A percentile compares a stretch with the other conserved stretches of the same genome.
Conservation (phyloP, 2,888 invertebrate species). For the Anagyrus pseudococci region DNA sequence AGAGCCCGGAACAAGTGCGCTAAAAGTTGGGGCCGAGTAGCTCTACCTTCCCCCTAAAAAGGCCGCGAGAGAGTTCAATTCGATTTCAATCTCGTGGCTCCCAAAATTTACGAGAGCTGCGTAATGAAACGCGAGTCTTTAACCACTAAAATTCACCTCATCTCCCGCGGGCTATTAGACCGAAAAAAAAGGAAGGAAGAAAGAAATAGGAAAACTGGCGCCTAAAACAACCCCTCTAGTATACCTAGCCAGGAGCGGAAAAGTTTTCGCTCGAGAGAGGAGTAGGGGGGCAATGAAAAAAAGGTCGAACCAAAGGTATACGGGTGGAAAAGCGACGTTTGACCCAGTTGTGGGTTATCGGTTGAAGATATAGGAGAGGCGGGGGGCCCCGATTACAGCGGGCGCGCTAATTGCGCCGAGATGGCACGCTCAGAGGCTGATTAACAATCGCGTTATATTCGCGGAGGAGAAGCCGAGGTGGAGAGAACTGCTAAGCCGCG, state of each 20-base stretch:
- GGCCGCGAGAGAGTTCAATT: slow-evolving; percentile 12
- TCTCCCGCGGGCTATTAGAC: not conserved
- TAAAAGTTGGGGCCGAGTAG: slow-evolving; percentile 31
- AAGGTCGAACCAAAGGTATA: not conserved
- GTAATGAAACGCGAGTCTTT: slow-evolving; percentile 13
- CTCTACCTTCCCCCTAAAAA: slow-evolving; percentile 12
- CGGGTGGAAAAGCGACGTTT: slow-evolving; percentile 26
- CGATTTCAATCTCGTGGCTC: slow-evolving; percentile 26
- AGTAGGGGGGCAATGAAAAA: not conserved
- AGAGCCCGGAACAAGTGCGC: not conserved
- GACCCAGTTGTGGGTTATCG: slow-evolving; percentile 45
- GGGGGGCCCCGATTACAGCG: slow-evolving; percentile 22
- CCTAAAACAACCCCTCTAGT: too few relatives aligned
- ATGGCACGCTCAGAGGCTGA: slow-evolving; percentile 46
- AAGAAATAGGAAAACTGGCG: slow-evolving; percentile 13
- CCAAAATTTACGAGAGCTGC: slow-evolving; percentile 6
- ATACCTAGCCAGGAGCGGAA: too few relatives aligned
- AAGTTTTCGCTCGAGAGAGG: too few relatives aligned
- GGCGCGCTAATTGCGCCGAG: slow-evolving; percentile 50
- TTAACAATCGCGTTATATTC: too few relatives aligned
- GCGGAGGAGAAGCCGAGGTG: too few relatives aligned
- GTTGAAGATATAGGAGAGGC: not conserved
- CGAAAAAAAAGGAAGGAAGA: not conserved
- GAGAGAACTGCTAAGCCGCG: too few relatives aligned
- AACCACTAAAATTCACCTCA: too few relatives aligned